Conservation (phyloP, 2,797 vertebrate species). For the Euthynnus affinis region DNA sequence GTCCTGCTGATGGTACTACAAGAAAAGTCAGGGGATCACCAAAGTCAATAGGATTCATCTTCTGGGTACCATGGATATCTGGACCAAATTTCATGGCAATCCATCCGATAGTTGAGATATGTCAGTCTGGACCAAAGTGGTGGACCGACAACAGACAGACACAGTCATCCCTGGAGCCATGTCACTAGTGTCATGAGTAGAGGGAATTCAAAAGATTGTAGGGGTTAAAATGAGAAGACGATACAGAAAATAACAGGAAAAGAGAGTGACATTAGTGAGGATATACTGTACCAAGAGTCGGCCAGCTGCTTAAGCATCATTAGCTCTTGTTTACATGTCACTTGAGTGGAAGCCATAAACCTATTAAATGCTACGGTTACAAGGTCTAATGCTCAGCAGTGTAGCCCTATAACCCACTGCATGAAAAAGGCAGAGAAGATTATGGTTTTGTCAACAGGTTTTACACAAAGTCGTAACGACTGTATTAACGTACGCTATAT, state of each 20-base stretch:
- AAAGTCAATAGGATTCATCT: too few species aligned
- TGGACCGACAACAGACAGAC: background rate
- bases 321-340: constrained; percentile 51
- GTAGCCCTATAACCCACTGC: constrained; percentile 6
- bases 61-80: too few species aligned
- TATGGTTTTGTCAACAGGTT: background rate
- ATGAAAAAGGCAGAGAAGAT: constrained; percentile 2
- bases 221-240: background rate
- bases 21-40: too few species aligned
- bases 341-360: constrained; percentile 38
- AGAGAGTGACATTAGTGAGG: constrained; percentile 22
- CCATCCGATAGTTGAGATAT: too few species aligned
- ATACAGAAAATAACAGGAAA: constrained; percentile 1
- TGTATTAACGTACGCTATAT: constrained; percentile 4
- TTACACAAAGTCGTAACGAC: background rate
- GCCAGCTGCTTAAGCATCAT: constrained; percentile 39
- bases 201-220: background rate
- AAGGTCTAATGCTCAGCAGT: constrained; percentile 22
- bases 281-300: constrained; percentile 14
- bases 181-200: background rate
- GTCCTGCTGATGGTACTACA: too few species aligned
- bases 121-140: background rate
- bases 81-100: too few species aligned
- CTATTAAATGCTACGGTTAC: constrained; percentile 52
- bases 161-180: background rate